A percentile compares a stretch with the other conserved stretches of the same genome.
phyloP scores from a whole-genome alignment of 2,888 invertebrate species.

The Pseudococcus viburni region DNA sequence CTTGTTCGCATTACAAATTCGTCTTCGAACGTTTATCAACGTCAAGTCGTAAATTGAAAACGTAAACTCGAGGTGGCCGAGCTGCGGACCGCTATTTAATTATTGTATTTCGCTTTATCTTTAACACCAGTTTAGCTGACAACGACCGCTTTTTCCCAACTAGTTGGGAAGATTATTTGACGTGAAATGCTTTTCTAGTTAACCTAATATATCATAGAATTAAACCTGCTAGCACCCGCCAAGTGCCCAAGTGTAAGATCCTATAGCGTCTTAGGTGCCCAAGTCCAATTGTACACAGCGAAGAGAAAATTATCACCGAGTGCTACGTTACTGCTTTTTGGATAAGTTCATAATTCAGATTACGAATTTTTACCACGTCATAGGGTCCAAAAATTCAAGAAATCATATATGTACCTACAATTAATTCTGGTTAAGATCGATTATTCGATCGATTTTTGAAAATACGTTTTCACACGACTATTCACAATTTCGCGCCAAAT shows the following conservation, averaged over 20 bases:
- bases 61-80: constrained; percentile 63
- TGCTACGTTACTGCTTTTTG: no score
- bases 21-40: constrained; percentile 65
- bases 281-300: no score
- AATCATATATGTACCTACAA: no score
- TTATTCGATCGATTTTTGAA: no score
- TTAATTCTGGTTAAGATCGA: no score
- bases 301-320: no score
- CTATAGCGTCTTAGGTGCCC: no score
- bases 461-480: no score
- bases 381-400: no score
- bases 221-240: constrained; percentile 23
- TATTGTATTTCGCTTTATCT: constrained; percentile 61
- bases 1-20: constrained; percentile 63
- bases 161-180: constrained; percentile 34
- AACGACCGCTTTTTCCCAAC: constrained; percentile 62
- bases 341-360: no score
- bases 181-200: constrained; percentile 62
- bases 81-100: constrained; percentile 62
- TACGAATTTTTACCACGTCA: no score
- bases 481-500: no score
- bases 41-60: constrained; percentile 64
- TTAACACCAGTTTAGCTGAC: constrained; percentile 65
- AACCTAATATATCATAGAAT: constrained; percentile 62
- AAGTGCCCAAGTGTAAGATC: neutral